A percentile compares a stretch with the other conserved stretches of the same genome.
These are phyloP conservation scores for Anoura caudifer DNA, from an alignment of 2,113 vertebrate genomes.

Conservation along the genomic window DNA sequence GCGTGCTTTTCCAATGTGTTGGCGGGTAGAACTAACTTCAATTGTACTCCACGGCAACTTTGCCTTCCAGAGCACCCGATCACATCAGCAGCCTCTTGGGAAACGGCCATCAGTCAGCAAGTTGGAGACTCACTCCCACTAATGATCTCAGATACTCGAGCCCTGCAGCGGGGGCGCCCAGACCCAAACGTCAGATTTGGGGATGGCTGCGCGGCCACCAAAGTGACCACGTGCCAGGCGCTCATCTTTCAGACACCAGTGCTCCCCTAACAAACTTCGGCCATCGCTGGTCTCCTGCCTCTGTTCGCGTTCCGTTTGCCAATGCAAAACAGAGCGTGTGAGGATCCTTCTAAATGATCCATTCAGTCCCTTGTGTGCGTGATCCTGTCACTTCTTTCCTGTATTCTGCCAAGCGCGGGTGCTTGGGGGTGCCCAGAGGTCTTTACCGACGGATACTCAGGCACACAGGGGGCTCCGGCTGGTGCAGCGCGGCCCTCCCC, in stretches of 20 bases:
- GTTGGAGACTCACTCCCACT: neutral
- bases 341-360: neutral
- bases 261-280: neutral
- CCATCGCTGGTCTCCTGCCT: neutral
- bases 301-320: neutral
- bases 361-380: neutral
- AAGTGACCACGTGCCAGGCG: neutral
- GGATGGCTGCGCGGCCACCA: neutral
- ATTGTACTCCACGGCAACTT: neutral
- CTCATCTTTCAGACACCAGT: neutral
- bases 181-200: neutral
- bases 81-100: neutral
- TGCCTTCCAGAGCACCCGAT: neutral
- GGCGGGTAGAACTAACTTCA: conserved; percentile 14
- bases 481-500: neutral
- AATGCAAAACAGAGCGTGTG: neutral
- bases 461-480: neutral
- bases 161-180: neutral
- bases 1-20: neutral
- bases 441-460: neutral
- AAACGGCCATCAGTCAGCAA: neutral
- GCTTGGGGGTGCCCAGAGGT: neutral
- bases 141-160: neutral
- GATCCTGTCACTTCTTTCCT: neutral
- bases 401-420: neutral